These are phyloP conservation scores for Nannoperca obscura DNA, from an alignment of 2,797 vertebrate species.

Conservation along the genomic window DNA sequence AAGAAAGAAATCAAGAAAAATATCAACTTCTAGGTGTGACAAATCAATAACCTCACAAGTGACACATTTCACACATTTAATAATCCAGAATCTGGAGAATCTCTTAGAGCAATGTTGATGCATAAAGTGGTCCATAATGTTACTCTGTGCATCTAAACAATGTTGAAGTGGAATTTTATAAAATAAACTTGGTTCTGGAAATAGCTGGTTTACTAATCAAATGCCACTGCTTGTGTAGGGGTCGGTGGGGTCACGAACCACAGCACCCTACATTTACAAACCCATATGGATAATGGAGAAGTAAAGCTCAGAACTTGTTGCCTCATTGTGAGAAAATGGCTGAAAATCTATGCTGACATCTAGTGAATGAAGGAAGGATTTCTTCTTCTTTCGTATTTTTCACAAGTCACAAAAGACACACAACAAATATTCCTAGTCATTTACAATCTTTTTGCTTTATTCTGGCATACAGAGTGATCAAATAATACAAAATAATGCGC, in stretches of 20 bases:
- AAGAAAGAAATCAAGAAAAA: not conserved
- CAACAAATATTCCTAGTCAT: not conserved
- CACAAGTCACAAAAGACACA: constrained; percentile 17
- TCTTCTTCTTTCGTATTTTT: constrained; percentile 6
- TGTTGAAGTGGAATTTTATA: not conserved
- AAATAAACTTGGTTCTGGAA: not conserved
- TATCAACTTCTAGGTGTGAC: not conserved
- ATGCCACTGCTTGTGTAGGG: not conserved
- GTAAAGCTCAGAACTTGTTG: not conserved
- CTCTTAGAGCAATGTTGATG: not conserved
- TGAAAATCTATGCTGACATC: constrained; percentile 71
- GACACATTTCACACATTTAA: not conserved
- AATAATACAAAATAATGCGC: constrained; percentile 24
- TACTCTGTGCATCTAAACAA: not conserved
- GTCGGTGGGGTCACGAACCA: not conserved
- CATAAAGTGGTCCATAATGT: not conserved
- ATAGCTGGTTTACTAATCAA: constrained; percentile 4
- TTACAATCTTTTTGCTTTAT: constrained; percentile 44
- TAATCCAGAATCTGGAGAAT: not conserved
- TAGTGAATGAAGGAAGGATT: constrained; percentile 65
- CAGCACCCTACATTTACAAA: not conserved
- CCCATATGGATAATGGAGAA: not conserved
- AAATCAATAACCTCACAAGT: not conserved
- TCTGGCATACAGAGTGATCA: constrained; percentile 31
- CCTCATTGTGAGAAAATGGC: not conserved